Evolutionary conservation across 2,888 invertebrate genomes (phyloP), one percentile per base, ranked within the genome.

Genomic region (Epinotia brunnichana): DNA sequence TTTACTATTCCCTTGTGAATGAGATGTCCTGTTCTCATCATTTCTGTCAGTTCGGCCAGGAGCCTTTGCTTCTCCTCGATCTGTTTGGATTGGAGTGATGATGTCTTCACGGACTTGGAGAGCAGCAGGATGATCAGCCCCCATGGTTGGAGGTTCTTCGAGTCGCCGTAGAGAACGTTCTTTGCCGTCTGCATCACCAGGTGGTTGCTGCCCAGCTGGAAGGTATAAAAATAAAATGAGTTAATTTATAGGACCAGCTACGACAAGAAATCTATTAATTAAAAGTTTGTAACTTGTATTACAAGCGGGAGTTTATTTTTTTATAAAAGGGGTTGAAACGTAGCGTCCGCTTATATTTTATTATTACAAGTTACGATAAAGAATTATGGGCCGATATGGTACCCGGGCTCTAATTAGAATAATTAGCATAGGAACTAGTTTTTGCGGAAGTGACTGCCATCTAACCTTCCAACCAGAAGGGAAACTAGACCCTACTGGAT

Each of bases 151-250:
- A 97, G 95, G 82, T 96, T 96, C 82, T 97, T 96, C 71, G 96
- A 95, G 74, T 97, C 97, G 85, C 97, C 97, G 84, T 96, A 97
- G 66, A 97, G 94, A 73, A 98, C 92, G 77, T 95, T 96, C 85
- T 97, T 97, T 0, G 97, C 97, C 75, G 97, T 97, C 88, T 97
- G 96, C 81, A 98, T 94, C 13, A 98, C 93, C 0, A 98, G 96
- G 88, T 98, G 97, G 85, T 97, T 96, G 15, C 97, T 97, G 74
- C 97, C 97, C 60, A 98, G 96, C 84, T 94, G 87, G 0, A 83
- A 81, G 68, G 39, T 66, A 76, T 9, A 48, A 78, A 69, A 61
- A 5, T 11, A 53, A 19, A 53, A 61, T 21, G 44, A 41, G 41
- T 21, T 15, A 9, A 17, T 56, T 56, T n/a, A 9, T 35, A 9